phyloP scores from a whole-genome alignment of 2,113 vertebrate genomes.

The Octodon degus region DNA sequence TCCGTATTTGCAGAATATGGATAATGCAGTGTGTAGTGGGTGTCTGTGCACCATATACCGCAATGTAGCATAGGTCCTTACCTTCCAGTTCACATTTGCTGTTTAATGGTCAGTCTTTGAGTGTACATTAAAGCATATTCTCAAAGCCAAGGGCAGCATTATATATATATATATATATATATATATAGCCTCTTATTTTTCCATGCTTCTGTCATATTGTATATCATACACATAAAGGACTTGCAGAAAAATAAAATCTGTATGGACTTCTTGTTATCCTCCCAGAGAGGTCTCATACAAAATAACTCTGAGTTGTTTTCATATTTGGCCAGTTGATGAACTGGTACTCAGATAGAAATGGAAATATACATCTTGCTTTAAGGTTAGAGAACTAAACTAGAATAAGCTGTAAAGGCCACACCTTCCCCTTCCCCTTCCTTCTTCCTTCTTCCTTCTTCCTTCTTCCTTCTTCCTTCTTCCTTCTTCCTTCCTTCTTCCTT shows the following conservation, averaged over 20 bases:
- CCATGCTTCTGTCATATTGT: background rate
- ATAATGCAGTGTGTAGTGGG: background rate
- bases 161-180: background rate
- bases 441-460: background rate
- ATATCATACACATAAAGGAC: background rate
- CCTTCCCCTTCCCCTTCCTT: background rate
- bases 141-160: background rate
- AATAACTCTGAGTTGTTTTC: constrained; percentile 16
- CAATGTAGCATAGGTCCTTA: background rate
- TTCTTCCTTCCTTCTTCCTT: background rate
- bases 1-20: background rate
- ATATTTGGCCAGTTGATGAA: background rate
- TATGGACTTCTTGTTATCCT: background rate
- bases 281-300: background rate
- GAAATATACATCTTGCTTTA: background rate
- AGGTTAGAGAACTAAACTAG: constrained; percentile 47
- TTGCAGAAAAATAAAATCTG: background rate
- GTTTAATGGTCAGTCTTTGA: background rate
- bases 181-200: background rate
- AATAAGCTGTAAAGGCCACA: background rate
- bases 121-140: background rate
- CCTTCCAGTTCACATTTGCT: background rate
- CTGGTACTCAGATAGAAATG: constrained; percentile 36
- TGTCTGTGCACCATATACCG: background rate
- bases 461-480: rapidly evolving